Evolutionary conservation across 2,888 invertebrate genomes (phyloP).

Genomic region (Ischnus inquisitorius): DNA sequence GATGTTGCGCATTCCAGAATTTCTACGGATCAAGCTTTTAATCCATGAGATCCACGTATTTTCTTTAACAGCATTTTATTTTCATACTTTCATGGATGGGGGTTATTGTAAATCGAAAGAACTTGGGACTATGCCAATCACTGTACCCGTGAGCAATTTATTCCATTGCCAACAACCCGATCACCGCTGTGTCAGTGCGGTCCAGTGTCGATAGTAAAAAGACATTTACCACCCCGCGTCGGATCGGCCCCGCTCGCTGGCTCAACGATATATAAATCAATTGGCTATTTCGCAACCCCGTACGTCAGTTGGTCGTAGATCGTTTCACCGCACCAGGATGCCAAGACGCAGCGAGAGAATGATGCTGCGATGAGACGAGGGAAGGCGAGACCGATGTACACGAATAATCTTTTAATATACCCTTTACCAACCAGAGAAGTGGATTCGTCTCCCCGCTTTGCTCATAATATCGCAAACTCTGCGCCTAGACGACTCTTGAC

Average conservation of each 20-base stretch:
- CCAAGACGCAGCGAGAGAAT: conserved; percentile 31
- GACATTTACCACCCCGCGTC: conserved; percentile 26
- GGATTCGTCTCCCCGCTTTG: neutral
- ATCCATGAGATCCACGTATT: no score
- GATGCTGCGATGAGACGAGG: conserved; percentile 5
- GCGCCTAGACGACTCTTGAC: conserved; percentile 19
- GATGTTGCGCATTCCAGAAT: no score
- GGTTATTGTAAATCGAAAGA: no score
- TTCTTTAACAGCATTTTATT: no score
- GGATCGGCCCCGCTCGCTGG: conserved; percentile 12
- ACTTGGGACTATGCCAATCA: no score
- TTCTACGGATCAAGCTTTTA: no score
- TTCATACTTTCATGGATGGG: no score
- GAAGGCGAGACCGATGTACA: conserved; percentile 41
- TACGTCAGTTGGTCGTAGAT: conserved; percentile 50
- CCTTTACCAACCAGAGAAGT: conserved; percentile 15
- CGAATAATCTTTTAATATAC: conserved; percentile 38
- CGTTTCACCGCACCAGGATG: conserved; percentile 27
- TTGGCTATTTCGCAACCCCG: conserved; percentile 59
- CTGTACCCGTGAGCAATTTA: no score
- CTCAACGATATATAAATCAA: conserved; percentile 59
- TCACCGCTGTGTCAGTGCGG: no score
- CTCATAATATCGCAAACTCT: conserved; percentile 19
- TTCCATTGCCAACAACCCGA: no score
- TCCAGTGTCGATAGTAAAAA: neutral